Conservation (phyloP, 2,113 vertebrate species). For the Diadophis punctatus region DNA sequence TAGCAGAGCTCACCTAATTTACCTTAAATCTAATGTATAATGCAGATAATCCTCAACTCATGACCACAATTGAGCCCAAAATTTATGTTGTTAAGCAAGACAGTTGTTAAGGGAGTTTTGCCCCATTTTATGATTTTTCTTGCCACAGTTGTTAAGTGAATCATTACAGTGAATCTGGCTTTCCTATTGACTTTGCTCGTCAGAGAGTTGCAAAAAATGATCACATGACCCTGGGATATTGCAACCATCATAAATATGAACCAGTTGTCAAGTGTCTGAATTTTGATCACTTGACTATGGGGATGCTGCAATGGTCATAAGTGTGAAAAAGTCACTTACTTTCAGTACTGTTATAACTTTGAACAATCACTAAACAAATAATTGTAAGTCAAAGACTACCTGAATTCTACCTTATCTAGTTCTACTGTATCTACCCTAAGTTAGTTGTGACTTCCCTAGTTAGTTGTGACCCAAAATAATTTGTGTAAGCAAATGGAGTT, state of each 20-base stretch:
- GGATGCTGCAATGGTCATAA: not conserved
- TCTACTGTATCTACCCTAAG: not conserved
- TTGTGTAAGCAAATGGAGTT: not conserved
- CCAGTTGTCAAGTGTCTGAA: not conserved
- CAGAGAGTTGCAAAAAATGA: not conserved
- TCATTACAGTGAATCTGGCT: not conserved
- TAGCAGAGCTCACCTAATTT: not conserved
- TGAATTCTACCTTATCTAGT: not conserved
- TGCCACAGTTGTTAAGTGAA: not conserved
- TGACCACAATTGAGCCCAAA: not conserved
- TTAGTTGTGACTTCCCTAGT: not conserved
- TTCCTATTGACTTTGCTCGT: not conserved
- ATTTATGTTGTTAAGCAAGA: not conserved
- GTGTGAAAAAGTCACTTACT: not conserved
- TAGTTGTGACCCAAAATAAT: not conserved
- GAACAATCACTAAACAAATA: not conserved
- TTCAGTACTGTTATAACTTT: not conserved
- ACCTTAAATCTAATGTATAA: not conserved
- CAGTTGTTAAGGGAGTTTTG: not conserved
- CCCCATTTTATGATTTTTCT: not conserved
- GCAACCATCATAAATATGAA: not conserved
- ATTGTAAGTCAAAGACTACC: not conserved
- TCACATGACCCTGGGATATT: not conserved
- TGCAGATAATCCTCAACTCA: not conserved
- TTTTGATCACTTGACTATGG: not conserved